Percentiles rank a stretch among this genome's conserved stretches.
phyloP scores from a whole-genome alignment of 1,140 invertebrate species.

The Venturia canescens region DNA sequence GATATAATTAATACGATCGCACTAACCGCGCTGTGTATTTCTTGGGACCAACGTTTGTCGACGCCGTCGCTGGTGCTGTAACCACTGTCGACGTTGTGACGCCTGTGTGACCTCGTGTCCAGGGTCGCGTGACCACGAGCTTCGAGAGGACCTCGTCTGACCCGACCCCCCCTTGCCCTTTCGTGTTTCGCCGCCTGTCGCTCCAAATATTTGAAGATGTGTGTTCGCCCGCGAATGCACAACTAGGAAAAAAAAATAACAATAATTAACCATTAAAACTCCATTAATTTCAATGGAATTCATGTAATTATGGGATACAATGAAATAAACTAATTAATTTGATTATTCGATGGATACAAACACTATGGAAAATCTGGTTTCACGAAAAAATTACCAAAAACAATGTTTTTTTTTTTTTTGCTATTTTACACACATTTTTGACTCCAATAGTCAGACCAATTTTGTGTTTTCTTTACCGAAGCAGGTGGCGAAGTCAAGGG shows the following conservation, averaged over 20 bases:
- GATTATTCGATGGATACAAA: no score
- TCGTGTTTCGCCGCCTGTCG: conserved; percentile 88
- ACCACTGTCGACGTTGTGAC: conserved; percentile 91
- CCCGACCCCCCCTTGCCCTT: conserved; percentile 71
- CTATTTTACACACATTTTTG: no score
- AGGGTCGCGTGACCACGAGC: conserved; percentile 78
- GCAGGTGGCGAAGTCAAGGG: conserved; percentile 93
- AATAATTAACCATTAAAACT: neutral
- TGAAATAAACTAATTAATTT: no score
- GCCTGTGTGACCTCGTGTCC: conserved; percentile 74
- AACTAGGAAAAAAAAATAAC: conserved; percentile 79
- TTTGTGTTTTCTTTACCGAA: conserved; percentile 81
- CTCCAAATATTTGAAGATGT: conserved; percentile 96
- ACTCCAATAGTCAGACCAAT: no score
- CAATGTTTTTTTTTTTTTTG: neutral
- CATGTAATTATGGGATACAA: no score
- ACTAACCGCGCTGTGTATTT: conserved; percentile 78
- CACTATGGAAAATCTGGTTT: neutral
- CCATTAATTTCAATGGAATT: neutral
- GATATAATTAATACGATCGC: conserved; percentile 43
- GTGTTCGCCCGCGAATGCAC: conserved; percentile 92
- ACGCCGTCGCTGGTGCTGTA: conserved; percentile 88
- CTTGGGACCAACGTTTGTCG: conserved; percentile 92
- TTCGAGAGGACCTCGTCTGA: conserved; percentile 70
- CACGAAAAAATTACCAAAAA: neutral